phyloP scores from a whole-genome alignment of 2,113 vertebrate genomes.

The Hippocampus comes region DNA sequence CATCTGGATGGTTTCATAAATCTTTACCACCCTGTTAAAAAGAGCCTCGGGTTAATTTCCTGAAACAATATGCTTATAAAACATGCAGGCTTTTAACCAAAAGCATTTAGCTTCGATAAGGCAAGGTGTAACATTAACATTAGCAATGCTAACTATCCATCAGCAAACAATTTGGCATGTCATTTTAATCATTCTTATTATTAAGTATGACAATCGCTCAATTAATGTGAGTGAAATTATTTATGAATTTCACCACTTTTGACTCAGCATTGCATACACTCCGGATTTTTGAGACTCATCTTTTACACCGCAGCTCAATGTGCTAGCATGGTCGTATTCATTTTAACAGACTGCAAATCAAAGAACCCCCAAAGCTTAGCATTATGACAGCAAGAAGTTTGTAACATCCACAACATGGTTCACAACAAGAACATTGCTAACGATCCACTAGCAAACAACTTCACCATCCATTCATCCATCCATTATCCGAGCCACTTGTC shows the following conservation, averaged over 20 bases:
- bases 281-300: no score
- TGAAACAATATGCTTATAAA: conserved; percentile 63
- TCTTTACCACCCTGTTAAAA: conserved; percentile 51
- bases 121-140: conserved; percentile 5
- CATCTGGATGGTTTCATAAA: conserved; percentile 71
- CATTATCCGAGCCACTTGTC: no score
- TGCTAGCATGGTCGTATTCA: neutral
- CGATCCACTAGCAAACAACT: no score
- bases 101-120: conserved; percentile 25
- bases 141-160: neutral
- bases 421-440: no score
- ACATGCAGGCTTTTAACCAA: conserved; percentile 50
- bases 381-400: no score
- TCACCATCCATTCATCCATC: no score
- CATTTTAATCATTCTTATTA: neutral
- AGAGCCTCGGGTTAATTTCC: conserved; percentile 61
- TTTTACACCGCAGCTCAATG: neutral
- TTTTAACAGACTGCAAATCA: no score
- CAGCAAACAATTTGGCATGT: neutral
- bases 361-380: no score
- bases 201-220: neutral
- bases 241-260: neutral
- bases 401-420: no score
- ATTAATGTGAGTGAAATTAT: neutral
- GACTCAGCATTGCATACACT: no score